A percentile compares a stretch with the other conserved stretches of the same genome.
Evolutionary conservation across 2,888 invertebrate species (phyloP).

Genomic region (Eristalinus sepulchralis): DNA sequence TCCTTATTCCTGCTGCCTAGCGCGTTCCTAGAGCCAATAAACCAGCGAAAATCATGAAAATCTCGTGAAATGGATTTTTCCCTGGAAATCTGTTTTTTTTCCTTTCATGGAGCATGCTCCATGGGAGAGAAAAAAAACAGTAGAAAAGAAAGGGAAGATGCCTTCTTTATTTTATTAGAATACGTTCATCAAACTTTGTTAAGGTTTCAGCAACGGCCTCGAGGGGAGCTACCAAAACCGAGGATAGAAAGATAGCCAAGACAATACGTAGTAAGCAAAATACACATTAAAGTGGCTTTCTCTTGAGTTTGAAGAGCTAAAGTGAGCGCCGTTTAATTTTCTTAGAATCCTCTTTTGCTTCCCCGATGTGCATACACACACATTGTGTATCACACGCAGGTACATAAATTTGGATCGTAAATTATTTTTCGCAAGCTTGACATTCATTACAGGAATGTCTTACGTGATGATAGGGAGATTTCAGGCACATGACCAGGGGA

Average conservation of each 20-base stretch:
- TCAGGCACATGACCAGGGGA: background rate
- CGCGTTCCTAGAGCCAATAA: constrained; percentile 43
- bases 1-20: constrained; percentile 3
- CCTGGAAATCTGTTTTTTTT: constrained; percentile 12
- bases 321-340: background rate
- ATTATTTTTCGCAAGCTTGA: background rate
- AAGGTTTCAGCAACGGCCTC: background rate
- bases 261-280: background rate
- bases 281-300: background rate
- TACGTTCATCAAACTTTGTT: constrained; percentile 58
- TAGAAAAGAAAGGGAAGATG: background rate
- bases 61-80: constrained; percentile 54
- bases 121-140: background rate
- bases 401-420: background rate
- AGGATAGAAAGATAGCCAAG: background rate
- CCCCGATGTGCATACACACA: background rate
- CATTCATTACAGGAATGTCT: background rate
- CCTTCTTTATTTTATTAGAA: constrained; percentile 61
- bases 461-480: background rate
- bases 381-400: background rate
- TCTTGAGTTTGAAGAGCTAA: background rate
- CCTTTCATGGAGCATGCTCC: background rate
- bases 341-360: background rate
- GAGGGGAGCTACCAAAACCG: background rate
- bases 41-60: constrained; percentile 64